Percentiles rank a stretch among this genome's conserved stretches.
Conservation (phyloP, 1,140 invertebrate species). For the Mamestra configurata region DNA sequence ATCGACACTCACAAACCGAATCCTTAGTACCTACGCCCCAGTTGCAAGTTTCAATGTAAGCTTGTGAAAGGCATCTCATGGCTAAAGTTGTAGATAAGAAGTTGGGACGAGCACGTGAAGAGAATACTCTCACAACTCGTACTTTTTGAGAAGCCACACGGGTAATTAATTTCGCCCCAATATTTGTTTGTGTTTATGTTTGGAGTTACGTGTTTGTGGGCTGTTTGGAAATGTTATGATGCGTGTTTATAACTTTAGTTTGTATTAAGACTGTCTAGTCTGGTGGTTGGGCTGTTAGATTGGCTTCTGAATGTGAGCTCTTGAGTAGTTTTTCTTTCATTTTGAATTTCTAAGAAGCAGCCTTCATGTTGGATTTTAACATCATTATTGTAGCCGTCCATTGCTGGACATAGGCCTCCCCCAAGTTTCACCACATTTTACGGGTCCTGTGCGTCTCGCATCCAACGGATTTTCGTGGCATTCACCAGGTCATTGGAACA, state of each 20-base stretch:
- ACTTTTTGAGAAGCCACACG: conserved; percentile 4
- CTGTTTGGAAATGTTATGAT: background rate
- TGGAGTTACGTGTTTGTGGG: background rate
- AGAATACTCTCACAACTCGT: background rate
- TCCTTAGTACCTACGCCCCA: background rate
- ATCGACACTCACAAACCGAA: background rate
- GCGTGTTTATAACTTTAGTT: background rate
- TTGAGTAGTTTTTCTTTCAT: too few relatives aligned
- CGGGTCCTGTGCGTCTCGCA: too few relatives aligned
- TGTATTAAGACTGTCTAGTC: too few relatives aligned
- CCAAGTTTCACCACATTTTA: too few relatives aligned
- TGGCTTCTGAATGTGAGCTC: too few relatives aligned
- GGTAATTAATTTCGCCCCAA: conserved; percentile 6
- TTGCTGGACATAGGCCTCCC: too few relatives aligned
- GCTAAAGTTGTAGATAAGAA: conserved; percentile 45
- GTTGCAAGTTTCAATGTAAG: conserved; percentile 39
- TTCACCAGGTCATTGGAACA: too few relatives aligned
- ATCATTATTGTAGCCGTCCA: too few relatives aligned
- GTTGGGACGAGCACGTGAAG: conserved; percentile 31
- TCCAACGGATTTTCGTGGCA: too few relatives aligned
- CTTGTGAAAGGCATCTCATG: conserved; percentile 13
- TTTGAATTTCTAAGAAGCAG: too few relatives aligned
- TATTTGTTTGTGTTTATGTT: background rate
- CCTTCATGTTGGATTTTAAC: too few relatives aligned
- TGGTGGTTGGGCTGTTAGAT: too few relatives aligned